Conservation (phyloP, 2,888 invertebrate species). For the Drosophila macrospina region DNA sequence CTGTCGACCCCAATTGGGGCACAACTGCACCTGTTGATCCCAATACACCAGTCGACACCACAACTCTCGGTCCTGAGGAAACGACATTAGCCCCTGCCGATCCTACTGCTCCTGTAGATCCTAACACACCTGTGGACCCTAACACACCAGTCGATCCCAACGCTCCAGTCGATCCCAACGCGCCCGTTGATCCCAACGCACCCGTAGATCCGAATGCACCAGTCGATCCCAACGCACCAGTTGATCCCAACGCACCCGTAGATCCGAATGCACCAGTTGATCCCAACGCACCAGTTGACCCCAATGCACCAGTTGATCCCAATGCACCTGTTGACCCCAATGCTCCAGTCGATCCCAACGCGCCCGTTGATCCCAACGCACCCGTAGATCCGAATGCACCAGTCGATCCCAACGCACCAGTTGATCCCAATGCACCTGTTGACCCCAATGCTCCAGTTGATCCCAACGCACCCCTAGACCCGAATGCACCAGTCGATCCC, state of each 20-base stretch:
- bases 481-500: conserved; percentile 10
- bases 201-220: conserved; percentile 7
- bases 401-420: conserved; percentile 18
- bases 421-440: not conserved
- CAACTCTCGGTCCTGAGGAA: conserved; percentile 15
- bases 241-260: conserved; percentile 3
- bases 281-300: conserved; percentile 25
- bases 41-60: conserved; percentile 20
- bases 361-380: conserved; percentile 9
- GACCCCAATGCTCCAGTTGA: conserved; percentile 14
- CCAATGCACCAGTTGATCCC: conserved; percentile 4
- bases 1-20: conserved; percentile 17
- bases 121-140: conserved; percentile 21
- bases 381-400: conserved; percentile 24
- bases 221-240: not conserved
- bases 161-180: conserved; percentile 15
- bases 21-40: conserved; percentile 35
- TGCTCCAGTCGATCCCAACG: conserved; percentile 8
- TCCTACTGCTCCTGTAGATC: conserved; percentile 34
- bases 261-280: conserved; percentile 20
- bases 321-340: conserved; percentile 31
- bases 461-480: conserved; percentile 10
- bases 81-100: conserved; percentile 9
- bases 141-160: conserved; percentile 18
- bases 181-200: conserved; percentile 17